Percentiles rank a stretch among this genome's conserved stretches.
Conservation (phyloP, 2,113 vertebrate species). For the Heterotis niloticus region DNA sequence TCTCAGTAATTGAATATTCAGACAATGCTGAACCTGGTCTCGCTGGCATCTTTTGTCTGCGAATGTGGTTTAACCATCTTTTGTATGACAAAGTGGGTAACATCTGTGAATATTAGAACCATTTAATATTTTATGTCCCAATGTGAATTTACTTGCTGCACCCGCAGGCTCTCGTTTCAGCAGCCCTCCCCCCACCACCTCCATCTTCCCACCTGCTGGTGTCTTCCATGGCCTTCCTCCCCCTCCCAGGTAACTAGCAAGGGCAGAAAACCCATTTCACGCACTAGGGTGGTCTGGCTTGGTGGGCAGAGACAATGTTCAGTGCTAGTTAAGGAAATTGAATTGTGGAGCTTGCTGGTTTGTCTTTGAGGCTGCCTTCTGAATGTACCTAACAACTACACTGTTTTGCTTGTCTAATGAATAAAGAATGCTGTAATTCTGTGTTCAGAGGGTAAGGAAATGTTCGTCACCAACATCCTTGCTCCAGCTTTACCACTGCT, state of each 20-base stretch:
- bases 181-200: not conserved
- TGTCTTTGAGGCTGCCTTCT: too few relatives aligned
- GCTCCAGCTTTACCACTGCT: not conserved
- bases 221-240: conserved; percentile 9
- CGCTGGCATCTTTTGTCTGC: conserved; percentile 14
- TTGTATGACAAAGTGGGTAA: conserved; percentile 44
- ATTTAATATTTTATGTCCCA: conserved; percentile 59
- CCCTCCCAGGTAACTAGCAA: conserved; percentile 4
- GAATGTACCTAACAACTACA: too few relatives aligned
- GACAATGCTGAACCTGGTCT: not conserved
- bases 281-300: not conserved
- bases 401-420: too few relatives aligned
- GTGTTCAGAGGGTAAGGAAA: too few relatives aligned
- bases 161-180: conserved; percentile 11
- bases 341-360: not conserved
- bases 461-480: not conserved
- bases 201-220: not conserved
- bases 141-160: conserved; percentile 33
- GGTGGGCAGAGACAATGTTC: not conserved
- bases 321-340: not conserved
- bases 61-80: conserved; percentile 4
- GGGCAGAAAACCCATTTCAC: not conserved
- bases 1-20: conserved; percentile 9
- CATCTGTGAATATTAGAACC: conserved; percentile 61
- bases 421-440: too few relatives aligned